Percentiles rank a stretch among this genome's conserved stretches.
Evolutionary conservation across 2,888 invertebrate species (phyloP).

Genomic region (Aquatica leii): DNA sequence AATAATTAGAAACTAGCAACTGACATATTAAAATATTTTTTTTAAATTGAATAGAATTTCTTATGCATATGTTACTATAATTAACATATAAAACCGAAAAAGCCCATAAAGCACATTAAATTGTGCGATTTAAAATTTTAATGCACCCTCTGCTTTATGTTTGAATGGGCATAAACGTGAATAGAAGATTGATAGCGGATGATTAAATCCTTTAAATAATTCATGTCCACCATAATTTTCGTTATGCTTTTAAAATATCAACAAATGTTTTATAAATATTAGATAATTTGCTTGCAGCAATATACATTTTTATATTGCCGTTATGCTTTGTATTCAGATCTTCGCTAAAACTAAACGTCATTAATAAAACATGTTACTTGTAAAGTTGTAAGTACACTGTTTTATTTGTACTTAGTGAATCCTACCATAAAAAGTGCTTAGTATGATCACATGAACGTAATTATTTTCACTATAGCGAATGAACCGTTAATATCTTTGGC

Average conservation of each 20-base stretch:
- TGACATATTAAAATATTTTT: too few relatives aligned
- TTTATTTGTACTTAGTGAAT: conserved; percentile 22
- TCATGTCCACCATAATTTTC: conserved; percentile 30
- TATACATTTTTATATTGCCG: conserved; percentile 11
- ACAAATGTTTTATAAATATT: conserved; percentile 2
- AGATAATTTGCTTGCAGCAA: conserved; percentile 8
- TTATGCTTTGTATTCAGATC: conserved; percentile 27
- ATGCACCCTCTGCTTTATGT: conserved; percentile 19
- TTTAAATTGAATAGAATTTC: not conserved
- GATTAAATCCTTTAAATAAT: conserved; percentile 17
- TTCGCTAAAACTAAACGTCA: conserved; percentile 24
- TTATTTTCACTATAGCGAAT: conserved; percentile 12
- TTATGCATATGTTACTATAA: not conserved
- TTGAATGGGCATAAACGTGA: conserved; percentile 15
- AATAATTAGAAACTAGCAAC: not conserved
- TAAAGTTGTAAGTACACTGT: conserved; percentile 22
- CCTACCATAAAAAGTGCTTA: conserved; percentile 24
- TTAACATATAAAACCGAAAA: conserved; percentile 3
- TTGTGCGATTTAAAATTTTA: conserved; percentile 17
- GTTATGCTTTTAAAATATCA: conserved; percentile 8
- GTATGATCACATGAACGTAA: conserved; percentile 5
- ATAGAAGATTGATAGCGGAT: conserved; percentile 12
- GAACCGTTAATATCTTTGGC: conserved; percentile 22
- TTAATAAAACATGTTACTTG: conserved; percentile 30
- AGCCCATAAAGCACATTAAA: conserved; percentile 6